Evolutionary conservation across 1,140 invertebrate species (phyloP), one percentile per base, ranked within the genome.

Genomic region (Drosophila repleta): DNA sequence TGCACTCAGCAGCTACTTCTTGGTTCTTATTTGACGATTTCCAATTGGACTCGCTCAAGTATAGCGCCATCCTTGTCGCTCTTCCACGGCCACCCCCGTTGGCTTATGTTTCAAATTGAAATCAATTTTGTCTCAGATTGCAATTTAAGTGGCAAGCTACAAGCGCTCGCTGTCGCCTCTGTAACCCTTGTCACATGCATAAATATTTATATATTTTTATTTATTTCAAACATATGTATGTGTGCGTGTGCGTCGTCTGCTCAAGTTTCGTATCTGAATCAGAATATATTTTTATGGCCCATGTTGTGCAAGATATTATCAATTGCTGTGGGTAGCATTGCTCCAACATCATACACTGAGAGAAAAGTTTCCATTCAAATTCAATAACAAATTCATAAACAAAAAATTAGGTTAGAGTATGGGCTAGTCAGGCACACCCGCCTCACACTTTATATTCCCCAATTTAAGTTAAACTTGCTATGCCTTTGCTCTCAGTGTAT

Each of bases 61-160:
- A 45, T 39, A 10, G 15, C 58, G 37, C 17, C 18, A 17, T 26
- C 24, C 21, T 1, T 35, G 10, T 65, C n/a, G 15, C 13, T 35
- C 43, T 24, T 32, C 10, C n/a, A 4, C n/a, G n/a, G 15, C 10
- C 21, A 49, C 13, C 7, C 15, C 52, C 24, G 32, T 35, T 24
- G 24, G 29, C 15, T n/a, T 70, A 85, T 74, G 69, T 68, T 74
- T 87, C 70, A 87, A 81, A 87, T 85, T 87, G 66, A 78, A 87
- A 85, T 82, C 82, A 85, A 82, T 85, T 85, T 82, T 45, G 67
- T 58, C 76, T 87, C 60, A 87, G 82, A 85, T 85, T 85, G 82
- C 75, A 41, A 43, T 76, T 82, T 88, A 85, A 85, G 82, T 85
- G 83, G 74, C 82, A 85, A 70, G 56, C 70, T 84, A 49, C 76